Evolutionary conservation across 2,113 vertebrate species (phyloP), one percentile per base, ranked within the genome.

Genomic region (Corynorhinus townsendii): DNA sequence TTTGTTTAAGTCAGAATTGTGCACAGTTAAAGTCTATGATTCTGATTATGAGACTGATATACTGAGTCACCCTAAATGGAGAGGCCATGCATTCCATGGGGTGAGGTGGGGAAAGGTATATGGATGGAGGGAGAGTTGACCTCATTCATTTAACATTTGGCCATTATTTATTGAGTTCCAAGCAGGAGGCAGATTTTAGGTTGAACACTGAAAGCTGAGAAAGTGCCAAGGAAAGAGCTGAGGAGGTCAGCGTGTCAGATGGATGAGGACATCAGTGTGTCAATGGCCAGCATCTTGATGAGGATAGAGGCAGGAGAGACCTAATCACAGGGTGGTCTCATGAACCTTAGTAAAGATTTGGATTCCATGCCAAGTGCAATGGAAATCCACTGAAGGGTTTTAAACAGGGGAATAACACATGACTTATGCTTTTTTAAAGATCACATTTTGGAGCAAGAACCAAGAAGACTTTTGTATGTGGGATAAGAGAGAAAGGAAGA

Each of bases 21-120:
- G n/a, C 11, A n/a, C 1, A 8, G 30, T 54, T n/a, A 43, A 64
- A 79, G 43, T 26, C 71, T 54, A 20, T 10, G 66, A 64, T 81
- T 90, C 56, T 86, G 43, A 80, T 33, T 4, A 35, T 72, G 66
- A 91, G 56, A 35, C 49, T 20, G 26, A 76, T 59, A 28, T 30
- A 26, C 4, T 19, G 24, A 82, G 22, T 66, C 47, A 19, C 54
- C 28, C 33, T 28, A 20, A 9, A 22, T 1, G 26, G n/a, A 47
- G 45, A 86, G 30, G 68, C 22, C 2, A 3, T 0, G 20, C 8
- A 19, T 24, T 47, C 30, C 33, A 1, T 4, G 64, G 28, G 15
- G 40, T 2, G 1, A 12, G 38, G 8, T 1, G 15, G 20, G 54
- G 26, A 15, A n/a, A 43, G 0, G 45, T 2, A 14, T 0, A 22